Conservation (phyloP, 2,113 vertebrate genomes). For the Nipponia nippon region DNA sequence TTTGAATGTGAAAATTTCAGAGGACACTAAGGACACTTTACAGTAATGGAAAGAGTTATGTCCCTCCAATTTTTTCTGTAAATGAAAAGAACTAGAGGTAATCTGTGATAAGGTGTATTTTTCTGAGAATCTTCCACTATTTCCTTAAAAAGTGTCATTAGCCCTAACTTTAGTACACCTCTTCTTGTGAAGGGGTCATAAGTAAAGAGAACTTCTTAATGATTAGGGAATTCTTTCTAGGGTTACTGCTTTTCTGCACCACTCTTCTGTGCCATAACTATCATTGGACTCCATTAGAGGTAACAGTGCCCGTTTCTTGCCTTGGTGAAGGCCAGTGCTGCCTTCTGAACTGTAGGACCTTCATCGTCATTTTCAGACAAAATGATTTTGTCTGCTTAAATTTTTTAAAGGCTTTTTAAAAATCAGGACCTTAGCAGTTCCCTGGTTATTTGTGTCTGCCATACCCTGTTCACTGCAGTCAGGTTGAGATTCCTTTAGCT, state of each 20-base stretch:
- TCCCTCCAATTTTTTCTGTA: background rate
- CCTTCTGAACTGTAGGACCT: background rate
- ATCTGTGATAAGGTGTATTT: background rate
- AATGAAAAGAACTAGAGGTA: background rate
- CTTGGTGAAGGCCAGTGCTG: background rate
- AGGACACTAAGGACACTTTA: background rate
- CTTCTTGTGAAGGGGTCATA: background rate
- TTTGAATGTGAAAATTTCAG: background rate
- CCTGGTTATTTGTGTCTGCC: background rate
- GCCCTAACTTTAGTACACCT: background rate
- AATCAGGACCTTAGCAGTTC: background rate
- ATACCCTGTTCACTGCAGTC: background rate
- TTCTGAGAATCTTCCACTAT: background rate
- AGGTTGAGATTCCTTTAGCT: background rate
- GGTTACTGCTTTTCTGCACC: background rate
- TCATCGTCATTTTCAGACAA: background rate
- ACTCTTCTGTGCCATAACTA: background rate
- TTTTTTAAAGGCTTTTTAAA: background rate
- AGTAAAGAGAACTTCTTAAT: background rate
- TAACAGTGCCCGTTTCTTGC: background rate
- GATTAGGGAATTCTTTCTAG: background rate
- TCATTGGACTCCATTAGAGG: background rate
- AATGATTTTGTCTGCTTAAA: background rate
- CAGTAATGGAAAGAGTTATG: background rate
- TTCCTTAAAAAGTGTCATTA: background rate